A percentile compares a stretch with the other conserved stretches of the same genome.
phyloP scores from a whole-genome alignment of 2,888 invertebrate genomes.

The Elmis aenea region DNA sequence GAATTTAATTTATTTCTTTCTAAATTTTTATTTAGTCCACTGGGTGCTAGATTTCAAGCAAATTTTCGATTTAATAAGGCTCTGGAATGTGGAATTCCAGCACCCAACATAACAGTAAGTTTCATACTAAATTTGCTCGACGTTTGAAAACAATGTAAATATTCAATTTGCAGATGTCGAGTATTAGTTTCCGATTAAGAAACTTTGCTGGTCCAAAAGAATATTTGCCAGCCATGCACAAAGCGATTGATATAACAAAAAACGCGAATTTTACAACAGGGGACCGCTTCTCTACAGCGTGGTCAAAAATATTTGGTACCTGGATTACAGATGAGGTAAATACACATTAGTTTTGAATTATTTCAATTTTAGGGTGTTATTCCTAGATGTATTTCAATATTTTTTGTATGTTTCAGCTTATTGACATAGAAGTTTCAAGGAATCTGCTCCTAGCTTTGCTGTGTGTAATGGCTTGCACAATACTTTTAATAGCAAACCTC shows the following conservation, averaged over 20 bases:
- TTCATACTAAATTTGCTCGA: neutral
- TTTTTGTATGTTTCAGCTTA: constrained; percentile 49
- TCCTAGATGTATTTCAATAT: neutral
- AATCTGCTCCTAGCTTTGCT: constrained; percentile 70
- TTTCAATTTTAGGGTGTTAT: constrained; percentile 1
- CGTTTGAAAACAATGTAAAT: neutral
- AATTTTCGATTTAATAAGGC: constrained; percentile 60
- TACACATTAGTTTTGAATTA: constrained; percentile 3
- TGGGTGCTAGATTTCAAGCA: constrained; percentile 63
- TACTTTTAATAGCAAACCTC: constrained; percentile 68
- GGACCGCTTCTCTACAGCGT: constrained; percentile 60
- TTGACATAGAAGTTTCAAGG: constrained; percentile 68
- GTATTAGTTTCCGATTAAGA: constrained; percentile 59
- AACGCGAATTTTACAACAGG: constrained; percentile 56
- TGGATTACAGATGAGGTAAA: constrained; percentile 73
- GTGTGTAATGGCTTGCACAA: constrained; percentile 76
- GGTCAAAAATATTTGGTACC: constrained; percentile 67
- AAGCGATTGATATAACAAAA: constrained; percentile 53
- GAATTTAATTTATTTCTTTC: constrained; percentile 62
- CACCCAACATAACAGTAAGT: constrained; percentile 53
- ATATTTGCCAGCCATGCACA: constrained; percentile 71
- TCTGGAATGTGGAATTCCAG: constrained; percentile 58
- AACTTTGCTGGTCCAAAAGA: constrained; percentile 58
- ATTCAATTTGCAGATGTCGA: constrained; percentile 53
- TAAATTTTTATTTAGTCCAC: constrained; percentile 64